Evolutionary conservation across 2,113 vertebrate genomes (phyloP).

Genomic region (Anhinga anhinga): DNA sequence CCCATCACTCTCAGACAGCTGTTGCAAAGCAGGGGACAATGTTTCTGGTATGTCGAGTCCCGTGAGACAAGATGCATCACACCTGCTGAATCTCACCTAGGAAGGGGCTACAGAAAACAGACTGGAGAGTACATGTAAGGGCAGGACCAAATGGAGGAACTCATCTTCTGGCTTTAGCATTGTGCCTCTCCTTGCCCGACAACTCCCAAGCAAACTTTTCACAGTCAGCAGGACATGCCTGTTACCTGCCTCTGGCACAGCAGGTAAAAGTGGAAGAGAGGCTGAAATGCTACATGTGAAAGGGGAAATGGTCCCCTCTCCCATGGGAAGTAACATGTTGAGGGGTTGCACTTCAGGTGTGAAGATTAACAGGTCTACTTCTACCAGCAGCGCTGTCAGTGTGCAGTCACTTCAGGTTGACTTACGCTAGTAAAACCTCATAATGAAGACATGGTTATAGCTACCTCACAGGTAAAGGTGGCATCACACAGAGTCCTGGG

Average conservation of each 20-base stretch:
- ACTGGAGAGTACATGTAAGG: not conserved
- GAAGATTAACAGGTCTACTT: not conserved
- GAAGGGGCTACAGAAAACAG: not conserved
- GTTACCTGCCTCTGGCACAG: not conserved
- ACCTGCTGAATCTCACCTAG: accelerated
- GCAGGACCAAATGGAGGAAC: not conserved
- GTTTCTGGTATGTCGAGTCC: not conserved
- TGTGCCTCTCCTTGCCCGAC: not conserved
- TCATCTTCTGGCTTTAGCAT: not conserved
- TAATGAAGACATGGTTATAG: not conserved
- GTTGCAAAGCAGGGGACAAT: not conserved
- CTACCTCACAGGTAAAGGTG: not conserved
- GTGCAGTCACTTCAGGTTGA: not conserved
- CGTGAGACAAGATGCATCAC: not conserved
- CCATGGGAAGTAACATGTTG: not conserved
- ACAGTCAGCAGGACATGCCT: not conserved
- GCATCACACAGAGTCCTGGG: not conserved
- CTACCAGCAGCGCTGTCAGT: not conserved
- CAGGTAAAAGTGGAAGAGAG: not conserved
- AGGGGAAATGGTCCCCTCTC: not conserved
- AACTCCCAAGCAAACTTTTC: not conserved
- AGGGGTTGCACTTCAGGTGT: not conserved
- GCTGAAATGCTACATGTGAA: not conserved
- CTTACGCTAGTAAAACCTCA: not conserved
- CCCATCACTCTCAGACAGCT: not conserved